Conservation (phyloP, 2,888 invertebrate species). For the Conops quadrifasciatus region DNA sequence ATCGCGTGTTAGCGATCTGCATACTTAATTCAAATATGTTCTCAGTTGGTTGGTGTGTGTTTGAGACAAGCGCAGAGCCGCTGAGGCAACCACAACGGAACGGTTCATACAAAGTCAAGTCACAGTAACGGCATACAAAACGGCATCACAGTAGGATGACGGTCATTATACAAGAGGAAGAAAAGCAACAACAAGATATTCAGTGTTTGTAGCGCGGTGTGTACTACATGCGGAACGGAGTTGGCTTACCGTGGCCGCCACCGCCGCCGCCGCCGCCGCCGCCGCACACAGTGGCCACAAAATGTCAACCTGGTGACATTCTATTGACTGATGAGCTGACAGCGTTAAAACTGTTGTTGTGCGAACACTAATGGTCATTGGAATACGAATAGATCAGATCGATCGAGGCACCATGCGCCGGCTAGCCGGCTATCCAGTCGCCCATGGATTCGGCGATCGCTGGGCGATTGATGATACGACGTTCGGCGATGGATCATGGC, state of each 20-base stretch:
- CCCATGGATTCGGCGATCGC: neutral
- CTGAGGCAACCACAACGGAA: constrained; percentile 2
- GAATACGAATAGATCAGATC: constrained; percentile 33
- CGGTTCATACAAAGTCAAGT: neutral
- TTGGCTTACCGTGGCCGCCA: neutral
- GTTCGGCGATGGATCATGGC: neutral
- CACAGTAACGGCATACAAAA: neutral
- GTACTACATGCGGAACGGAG: no score
- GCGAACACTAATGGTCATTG: constrained; percentile 56
- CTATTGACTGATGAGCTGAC: constrained; percentile 64
- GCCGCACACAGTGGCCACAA: constrained; percentile 51
- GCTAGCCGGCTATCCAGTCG: neutral
- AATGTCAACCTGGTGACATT: constrained; percentile 63
- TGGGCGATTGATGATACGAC: neutral
- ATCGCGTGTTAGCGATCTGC: constrained; percentile 57
- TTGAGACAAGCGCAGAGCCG: constrained; percentile 28
- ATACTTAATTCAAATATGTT: constrained; percentile 60
- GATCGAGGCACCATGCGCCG: neutral
- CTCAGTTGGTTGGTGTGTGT: constrained; percentile 16
- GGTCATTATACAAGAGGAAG: constrained; percentile 46
- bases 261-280: neutral
- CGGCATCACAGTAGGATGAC: neutral
- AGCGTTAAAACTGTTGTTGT: constrained; percentile 64
- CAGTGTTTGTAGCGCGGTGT: neutral
- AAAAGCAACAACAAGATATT: constrained; percentile 33